Evolutionary conservation across 2,113 vertebrate genomes (phyloP), one percentile per base, ranked within the genome.

Genomic region (Amblyopsis rosae): DNA sequence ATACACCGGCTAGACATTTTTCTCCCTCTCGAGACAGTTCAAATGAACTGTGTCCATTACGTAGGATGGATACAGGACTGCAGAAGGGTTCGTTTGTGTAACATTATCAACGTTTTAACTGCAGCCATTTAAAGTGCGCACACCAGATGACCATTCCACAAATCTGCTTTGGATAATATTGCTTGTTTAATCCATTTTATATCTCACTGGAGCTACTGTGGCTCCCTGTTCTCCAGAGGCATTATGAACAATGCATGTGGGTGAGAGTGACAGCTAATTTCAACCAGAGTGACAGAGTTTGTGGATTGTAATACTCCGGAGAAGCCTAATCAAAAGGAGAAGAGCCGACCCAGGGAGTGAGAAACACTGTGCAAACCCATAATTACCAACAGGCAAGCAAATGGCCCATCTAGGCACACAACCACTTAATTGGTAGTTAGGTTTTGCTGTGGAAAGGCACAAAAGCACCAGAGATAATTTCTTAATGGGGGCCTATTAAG

Each of bases 401-500:
- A 92, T 83, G 79, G 82, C 70, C 81, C 74, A 87, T 82, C 80
- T 69, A 82, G 84, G 73, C 77, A 87, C 82, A 87, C 85, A 86
- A 82, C 80, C 73, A 87, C 73, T 82, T 92, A 91, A 92, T 88
- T 92, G 90, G 85, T 87, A 83, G 88, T 91, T 90, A 86, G 82
- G 80, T 78, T 90, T 84, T 89, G 85, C 80, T 69, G 66, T 83
- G 70, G 70, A 88, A 89, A 88, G 77, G 72, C 83, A 87, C 84
- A 90, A 91, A 89, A 90, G 86, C 81, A 89, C 80, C 82, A 87
- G 77, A 82, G 89, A 90, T 90, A 88, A 91, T 91, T 90, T 90
- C 87, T 88, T 92, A 93, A 92, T 92, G 79, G 88, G 77, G 73
- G 71, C 75, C 88, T 88, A 88, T 91, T 91, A 88, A 86, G 76